These are phyloP conservation scores for Gobio occitaniae DNA, from an alignment of 2,797 vertebrate genomes.

Conservation along the genomic window DNA sequence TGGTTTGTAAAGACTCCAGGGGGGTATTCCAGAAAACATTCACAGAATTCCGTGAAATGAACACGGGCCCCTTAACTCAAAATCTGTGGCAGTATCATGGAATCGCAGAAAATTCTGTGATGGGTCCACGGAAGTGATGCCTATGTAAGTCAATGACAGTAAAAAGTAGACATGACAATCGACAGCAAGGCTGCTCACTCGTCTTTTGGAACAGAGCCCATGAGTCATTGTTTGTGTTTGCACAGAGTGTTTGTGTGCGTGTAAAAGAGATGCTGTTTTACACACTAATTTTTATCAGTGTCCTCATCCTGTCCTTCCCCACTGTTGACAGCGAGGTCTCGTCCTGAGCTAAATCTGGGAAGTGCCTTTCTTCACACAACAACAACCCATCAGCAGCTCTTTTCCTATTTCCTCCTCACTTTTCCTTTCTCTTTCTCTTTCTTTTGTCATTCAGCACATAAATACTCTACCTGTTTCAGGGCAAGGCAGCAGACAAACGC, in stretches of 20 bases:
- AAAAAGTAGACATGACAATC: too few relatives aligned
- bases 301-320: conserved; percentile 29
- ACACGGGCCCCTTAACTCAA: too few relatives aligned
- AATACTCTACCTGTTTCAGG: conserved; percentile 3
- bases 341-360: conserved; percentile 61
- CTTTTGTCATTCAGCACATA: conserved; percentile 20
- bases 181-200: not conserved
- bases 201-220: not conserved
- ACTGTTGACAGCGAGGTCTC: conserved; percentile 38
- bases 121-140: too few relatives aligned
- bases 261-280: conserved; percentile 13
- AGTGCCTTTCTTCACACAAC: conserved; percentile 33
- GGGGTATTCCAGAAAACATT: too few relatives aligned
- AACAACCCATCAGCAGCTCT: conserved; percentile 64
- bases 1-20: not conserved
- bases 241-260: not conserved
- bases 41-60: too few relatives aligned
- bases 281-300: conserved; percentile 14
- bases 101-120: too few relatives aligned
- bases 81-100: too few relatives aligned
- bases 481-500: not conserved
- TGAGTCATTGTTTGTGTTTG: conserved; percentile 21
- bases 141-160: too few relatives aligned
- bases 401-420: conserved; percentile 61
- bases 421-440: conserved; percentile 12